Evolutionary conservation across 2,888 invertebrate species (phyloP).

Genomic region (Campaea margaritaria): DNA sequence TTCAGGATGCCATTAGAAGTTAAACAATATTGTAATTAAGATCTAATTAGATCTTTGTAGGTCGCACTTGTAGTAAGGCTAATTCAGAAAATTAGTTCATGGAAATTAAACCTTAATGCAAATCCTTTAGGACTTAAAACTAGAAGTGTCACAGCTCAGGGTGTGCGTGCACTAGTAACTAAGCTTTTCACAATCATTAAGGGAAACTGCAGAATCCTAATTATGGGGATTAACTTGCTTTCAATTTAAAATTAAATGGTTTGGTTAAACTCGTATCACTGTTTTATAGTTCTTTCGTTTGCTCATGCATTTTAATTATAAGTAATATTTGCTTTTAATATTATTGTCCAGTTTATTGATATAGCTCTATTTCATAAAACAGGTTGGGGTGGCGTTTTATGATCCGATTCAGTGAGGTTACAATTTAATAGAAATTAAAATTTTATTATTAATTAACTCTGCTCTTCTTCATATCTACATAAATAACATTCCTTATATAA

Average conservation of each 20-base stretch:
- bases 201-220: slow-evolving; percentile 5
- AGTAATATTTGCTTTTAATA: no score
- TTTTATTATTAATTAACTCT: neutral
- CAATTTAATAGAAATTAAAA: neutral
- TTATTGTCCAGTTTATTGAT: slow-evolving; percentile 9
- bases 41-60: slow-evolving; percentile 40
- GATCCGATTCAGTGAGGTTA: neutral
- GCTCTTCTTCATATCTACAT: neutral
- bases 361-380: slow-evolving; percentile 6
- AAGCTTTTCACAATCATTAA: slow-evolving; percentile 10
- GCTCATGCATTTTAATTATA: slow-evolving; percentile 34
- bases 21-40: slow-evolving; percentile 46
- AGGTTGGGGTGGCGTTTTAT: slow-evolving; percentile 8
- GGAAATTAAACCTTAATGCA: slow-evolving; percentile 7
- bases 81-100: slow-evolving; percentile 3
- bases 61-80: slow-evolving; percentile 13
- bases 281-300: slow-evolving; percentile 23
- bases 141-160: neutral
- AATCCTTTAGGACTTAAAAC: neutral
- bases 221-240: slow-evolving; percentile 25
- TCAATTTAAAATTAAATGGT: slow-evolving; percentile 11
- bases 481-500: no score
- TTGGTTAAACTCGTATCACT: slow-evolving; percentile 3
- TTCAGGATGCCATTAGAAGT: slow-evolving; percentile 42
- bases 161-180: slow-evolving; percentile 6